phyloP scores from a whole-genome alignment of 2,113 vertebrate genomes.

The Melanotaenia duboulayi region DNA sequence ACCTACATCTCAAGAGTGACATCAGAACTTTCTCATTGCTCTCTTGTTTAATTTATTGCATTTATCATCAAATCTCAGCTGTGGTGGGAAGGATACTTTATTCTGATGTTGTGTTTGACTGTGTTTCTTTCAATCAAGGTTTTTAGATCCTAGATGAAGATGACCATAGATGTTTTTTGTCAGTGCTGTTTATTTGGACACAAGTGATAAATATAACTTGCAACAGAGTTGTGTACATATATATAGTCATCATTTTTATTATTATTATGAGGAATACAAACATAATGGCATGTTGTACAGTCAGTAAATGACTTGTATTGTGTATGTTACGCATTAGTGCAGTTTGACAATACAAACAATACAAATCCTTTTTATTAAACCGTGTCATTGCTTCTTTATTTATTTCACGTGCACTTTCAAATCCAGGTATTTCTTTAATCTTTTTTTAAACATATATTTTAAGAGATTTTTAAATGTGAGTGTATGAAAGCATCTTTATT shows the following conservation, averaged over 20 bases:
- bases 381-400: constrained; percentile 58
- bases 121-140: constrained; percentile 76
- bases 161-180: constrained; percentile 80
- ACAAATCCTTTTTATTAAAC: constrained; percentile 81
- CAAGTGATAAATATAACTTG: constrained; percentile 80
- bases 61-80: constrained; percentile 60
- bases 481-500: not conserved
- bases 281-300: constrained; percentile 80
- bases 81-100: constrained; percentile 62
- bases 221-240: constrained; percentile 87
- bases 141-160: constrained; percentile 74
- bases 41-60: constrained; percentile 79
- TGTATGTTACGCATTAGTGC: constrained; percentile 99
- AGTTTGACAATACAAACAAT: constrained; percentile 88
- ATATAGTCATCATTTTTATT: constrained; percentile 74
- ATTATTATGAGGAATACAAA: constrained; percentile 48
- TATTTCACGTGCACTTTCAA: constrained; percentile 27
- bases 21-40: constrained; percentile 60
- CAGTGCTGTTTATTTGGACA: constrained; percentile 83
- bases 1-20: constrained; percentile 49
- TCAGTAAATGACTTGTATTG: constrained; percentile 92
- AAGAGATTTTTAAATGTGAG: constrained; percentile 12
- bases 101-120: constrained; percentile 68
- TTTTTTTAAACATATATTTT: not conserved
- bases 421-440: constrained; percentile 75